Evolutionary conservation across 2,888 invertebrate species (phyloP).

Genomic region (Allolobophora icterica): DNA sequence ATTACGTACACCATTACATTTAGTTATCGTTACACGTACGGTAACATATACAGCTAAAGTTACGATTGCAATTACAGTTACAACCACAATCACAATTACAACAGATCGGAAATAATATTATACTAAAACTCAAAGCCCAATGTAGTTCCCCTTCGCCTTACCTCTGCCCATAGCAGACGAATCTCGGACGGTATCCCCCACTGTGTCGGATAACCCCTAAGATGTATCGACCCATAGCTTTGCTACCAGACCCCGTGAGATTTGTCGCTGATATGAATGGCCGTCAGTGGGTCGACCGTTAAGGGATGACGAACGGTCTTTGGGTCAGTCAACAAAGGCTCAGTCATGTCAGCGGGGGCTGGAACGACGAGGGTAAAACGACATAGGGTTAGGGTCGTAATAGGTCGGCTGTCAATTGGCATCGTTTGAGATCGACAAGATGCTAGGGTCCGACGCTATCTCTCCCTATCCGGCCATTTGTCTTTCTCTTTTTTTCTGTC

Average conservation of each 20-base stretch:
- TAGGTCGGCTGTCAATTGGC: not conserved
- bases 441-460: not conserved
- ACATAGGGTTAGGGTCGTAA: not conserved
- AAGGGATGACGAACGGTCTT: not conserved
- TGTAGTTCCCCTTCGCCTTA: too few relatives aligned
- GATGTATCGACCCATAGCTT: not conserved
- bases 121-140: too few relatives aligned
- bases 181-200: too few relatives aligned
- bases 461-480: not conserved
- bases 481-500: not conserved
- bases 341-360: not conserved
- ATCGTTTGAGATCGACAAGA: not conserved
- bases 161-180: too few relatives aligned
- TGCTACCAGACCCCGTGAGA: not conserved
- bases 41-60: too few relatives aligned
- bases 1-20: too few relatives aligned
- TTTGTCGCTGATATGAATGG: too few relatives aligned
- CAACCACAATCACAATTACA: too few relatives aligned
- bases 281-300: not conserved
- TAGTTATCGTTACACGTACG: too few relatives aligned
- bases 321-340: constrained; percentile 1
- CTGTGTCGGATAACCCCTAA: not conserved
- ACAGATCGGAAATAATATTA: too few relatives aligned
- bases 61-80: too few relatives aligned
- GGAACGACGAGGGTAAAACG: not conserved